A percentile compares a stretch with the other conserved stretches of the same genome.
phyloP scores from a whole-genome alignment of 2,888 invertebrate species.

The Netelia virgata region DNA sequence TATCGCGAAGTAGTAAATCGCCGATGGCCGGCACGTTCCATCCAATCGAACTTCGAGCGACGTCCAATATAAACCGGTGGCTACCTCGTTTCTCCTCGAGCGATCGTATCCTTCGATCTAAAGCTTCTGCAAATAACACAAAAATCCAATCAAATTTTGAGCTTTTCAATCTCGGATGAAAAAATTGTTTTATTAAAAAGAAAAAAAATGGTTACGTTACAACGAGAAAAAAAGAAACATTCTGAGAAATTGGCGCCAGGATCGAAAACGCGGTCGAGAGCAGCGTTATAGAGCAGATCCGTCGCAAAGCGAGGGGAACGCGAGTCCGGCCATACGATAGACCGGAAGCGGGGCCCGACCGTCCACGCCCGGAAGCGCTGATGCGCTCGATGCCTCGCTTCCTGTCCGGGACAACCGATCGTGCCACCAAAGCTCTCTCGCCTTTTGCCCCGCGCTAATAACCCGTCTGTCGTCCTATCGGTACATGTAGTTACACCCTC shows the following conservation, averaged over 20 bases:
- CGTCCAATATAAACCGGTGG: not conserved
- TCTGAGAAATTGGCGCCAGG: too few relatives aligned
- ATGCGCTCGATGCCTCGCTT: conserved; percentile 79
- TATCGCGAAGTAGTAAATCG: conserved; percentile 44
- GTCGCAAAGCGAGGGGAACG: conserved; percentile 3
- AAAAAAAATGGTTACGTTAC: too few relatives aligned
- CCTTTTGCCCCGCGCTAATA: not conserved
- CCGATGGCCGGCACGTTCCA: conserved; percentile 27
- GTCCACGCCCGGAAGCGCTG: conserved; percentile 78
- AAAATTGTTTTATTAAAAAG: too few relatives aligned
- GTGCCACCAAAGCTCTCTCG: not conserved
- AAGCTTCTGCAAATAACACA: too few relatives aligned
- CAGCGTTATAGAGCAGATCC: conserved; percentile 57
- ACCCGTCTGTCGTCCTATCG: not conserved
- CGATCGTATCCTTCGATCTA: too few relatives aligned
- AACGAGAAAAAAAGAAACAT: too few relatives aligned
- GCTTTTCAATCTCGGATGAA: too few relatives aligned
- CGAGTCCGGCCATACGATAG: conserved; percentile 57
- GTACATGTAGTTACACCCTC: not conserved
- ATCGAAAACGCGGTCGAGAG: conserved; percentile 3
- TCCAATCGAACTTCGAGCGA: not conserved
- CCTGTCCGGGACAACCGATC: conserved; percentile 71
- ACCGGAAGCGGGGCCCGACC: conserved; percentile 76
- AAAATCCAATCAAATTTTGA: too few relatives aligned
- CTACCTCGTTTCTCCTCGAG: not conserved